These are phyloP conservation scores for Neomicropteryx cornuta DNA, from an alignment of 1,140 invertebrate genomes.

Conservation along the genomic window DNA sequence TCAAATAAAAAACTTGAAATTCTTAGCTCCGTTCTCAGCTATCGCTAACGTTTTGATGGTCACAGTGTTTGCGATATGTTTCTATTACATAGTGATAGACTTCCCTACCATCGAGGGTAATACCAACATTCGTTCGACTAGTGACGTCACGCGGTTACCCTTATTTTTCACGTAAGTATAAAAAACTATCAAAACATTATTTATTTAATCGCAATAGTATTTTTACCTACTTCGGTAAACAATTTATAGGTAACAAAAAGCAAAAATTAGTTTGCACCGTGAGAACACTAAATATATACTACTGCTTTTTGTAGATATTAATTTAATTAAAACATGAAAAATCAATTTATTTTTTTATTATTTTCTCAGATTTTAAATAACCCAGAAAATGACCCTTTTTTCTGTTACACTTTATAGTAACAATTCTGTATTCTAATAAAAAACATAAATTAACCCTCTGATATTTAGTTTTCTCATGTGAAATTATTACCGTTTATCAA, in stretches of 20 bases:
- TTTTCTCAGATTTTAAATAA: too few species aligned
- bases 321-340: too few species aligned
- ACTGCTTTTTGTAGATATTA: too few species aligned
- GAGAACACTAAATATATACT: background rate
- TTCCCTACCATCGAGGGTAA: conserved; percentile 32
- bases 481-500: too few species aligned
- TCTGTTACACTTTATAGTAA: too few species aligned
- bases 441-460: too few species aligned
- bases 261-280: background rate
- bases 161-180: conserved; percentile 46
- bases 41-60: conserved; percentile 59
- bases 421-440: too few species aligned
- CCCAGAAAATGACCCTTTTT: too few species aligned
- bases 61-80: conserved; percentile 51
- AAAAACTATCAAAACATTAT: conserved; percentile 2
- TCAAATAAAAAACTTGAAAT: conserved; percentile 58
- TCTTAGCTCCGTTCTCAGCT: conserved; percentile 62
- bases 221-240: background rate
- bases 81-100: conserved; percentile 57
- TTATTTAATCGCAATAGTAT: background rate
- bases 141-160: conserved; percentile 40
- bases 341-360: too few species aligned
- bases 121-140: conserved; percentile 27
- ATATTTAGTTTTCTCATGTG: too few species aligned
- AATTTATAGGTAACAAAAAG: background rate